Conservation (phyloP, 37 sponge, comb jelly and placozoan species). For the Theonella swinhoei region DNA sequence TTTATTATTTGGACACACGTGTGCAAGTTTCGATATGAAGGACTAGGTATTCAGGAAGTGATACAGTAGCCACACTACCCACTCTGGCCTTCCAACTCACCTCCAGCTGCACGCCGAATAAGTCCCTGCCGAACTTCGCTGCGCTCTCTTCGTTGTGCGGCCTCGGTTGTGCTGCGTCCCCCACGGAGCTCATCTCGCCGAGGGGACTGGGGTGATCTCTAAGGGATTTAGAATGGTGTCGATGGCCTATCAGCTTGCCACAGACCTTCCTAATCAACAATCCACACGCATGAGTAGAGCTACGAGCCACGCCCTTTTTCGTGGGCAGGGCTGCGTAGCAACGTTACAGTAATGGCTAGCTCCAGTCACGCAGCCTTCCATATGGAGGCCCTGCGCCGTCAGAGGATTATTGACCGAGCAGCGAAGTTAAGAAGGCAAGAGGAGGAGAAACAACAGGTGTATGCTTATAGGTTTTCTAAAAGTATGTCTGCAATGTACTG, state of each 20-base stretch:
- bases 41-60: too few species aligned
- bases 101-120: conserved; percentile 56
- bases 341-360: neutral
- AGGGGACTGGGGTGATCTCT: too few species aligned
- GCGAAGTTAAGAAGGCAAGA: conserved; percentile 14
- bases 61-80: too few species aligned
- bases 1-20: too few species aligned
- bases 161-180: neutral
- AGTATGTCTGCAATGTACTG: too few species aligned
- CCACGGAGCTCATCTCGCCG: neutral
- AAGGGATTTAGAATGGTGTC: too few species aligned
- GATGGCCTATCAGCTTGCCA: too few species aligned
- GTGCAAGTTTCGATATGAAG: too few species aligned
- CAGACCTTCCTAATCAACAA: neutral
- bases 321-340: neutral
- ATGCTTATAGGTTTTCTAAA: too few species aligned
- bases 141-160: neutral
- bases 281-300: neutral
- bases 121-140: conserved; percentile 27
- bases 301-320: conserved; percentile 51
- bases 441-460: neutral
- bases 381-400: conserved; percentile 69
- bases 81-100: conserved; percentile 3
- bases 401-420: conserved; percentile 60
- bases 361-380: conserved; percentile 60